These are phyloP conservation scores for Otus sunia DNA, from an alignment of 2,113 vertebrate species.

Conservation along the genomic window DNA sequence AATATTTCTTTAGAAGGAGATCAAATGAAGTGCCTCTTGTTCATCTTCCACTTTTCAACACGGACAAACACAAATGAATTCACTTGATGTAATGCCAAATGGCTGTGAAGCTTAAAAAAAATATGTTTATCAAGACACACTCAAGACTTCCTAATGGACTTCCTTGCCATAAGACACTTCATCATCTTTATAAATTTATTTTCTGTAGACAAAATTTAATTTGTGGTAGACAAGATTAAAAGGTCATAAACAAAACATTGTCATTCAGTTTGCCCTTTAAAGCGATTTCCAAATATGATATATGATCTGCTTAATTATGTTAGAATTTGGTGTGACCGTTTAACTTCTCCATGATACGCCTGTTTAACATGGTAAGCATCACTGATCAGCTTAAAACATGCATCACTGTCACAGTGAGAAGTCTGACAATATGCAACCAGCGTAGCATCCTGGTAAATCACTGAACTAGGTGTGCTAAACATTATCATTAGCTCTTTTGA, in stretches of 20 bases:
- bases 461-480: not conserved
- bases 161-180: slow-evolving; percentile 10
- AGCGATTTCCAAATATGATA: not conserved
- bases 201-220: slow-evolving; percentile 28
- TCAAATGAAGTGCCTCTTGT: not conserved
- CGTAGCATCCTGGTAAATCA: not conserved
- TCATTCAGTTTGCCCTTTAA: slow-evolving; percentile 17
- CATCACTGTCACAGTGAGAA: not conserved
- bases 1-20: not conserved
- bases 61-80: not conserved
- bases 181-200: slow-evolving; percentile 22
- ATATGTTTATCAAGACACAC: not conserved
- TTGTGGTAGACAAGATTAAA: slow-evolving; percentile 50
- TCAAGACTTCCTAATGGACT: not conserved
- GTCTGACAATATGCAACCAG: not conserved
- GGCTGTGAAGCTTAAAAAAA: not conserved
- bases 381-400: not conserved
- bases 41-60: not conserved
- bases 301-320: not conserved
- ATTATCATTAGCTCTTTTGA: not conserved
- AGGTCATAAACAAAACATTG: slow-evolving; percentile 42
- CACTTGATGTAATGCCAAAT: not conserved
- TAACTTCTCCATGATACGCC: not conserved
- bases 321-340: not conserved
- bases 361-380: not conserved